Evolutionary conservation across 2,113 vertebrate species (phyloP).

Genomic region (Chitala chitala): DNA sequence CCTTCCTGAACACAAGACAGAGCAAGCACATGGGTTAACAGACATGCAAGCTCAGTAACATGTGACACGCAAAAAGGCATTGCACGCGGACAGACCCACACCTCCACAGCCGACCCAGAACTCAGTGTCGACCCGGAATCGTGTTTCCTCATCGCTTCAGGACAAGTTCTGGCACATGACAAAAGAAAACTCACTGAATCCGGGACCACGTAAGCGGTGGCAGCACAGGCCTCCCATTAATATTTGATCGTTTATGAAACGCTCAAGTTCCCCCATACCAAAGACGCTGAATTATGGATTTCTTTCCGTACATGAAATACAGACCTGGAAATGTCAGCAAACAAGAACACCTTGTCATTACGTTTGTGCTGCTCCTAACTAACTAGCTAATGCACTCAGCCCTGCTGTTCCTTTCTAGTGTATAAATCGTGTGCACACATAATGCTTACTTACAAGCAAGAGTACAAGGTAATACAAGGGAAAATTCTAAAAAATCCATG

Average conservation of each 20-base stretch:
- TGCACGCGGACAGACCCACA: no score
- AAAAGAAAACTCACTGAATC: slow-evolving; percentile 42
- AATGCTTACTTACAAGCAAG: no score
- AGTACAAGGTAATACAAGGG: no score
- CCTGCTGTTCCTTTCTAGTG: not conserved
- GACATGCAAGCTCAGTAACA: not conserved
- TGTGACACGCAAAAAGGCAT: no score
- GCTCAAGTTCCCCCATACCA: slow-evolving; percentile 13
- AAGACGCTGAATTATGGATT: slow-evolving; percentile 17
- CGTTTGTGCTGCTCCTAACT: not conserved
- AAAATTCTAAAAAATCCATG: no score
- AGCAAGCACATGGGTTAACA: no score
- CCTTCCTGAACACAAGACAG: no score
- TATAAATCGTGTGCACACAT: not conserved
- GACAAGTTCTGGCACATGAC: slow-evolving; percentile 41
- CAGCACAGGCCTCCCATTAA: slow-evolving; percentile 35
- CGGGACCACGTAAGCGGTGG: slow-evolving; percentile 27
- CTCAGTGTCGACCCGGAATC: slow-evolving; percentile 34
- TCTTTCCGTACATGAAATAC: slow-evolving; percentile 8
- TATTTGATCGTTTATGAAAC: slow-evolving; percentile 56
- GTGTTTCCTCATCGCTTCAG: slow-evolving; percentile 54
- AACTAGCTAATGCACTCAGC: no score
- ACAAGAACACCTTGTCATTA: not conserved
- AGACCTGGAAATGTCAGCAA: slow-evolving; percentile 29
- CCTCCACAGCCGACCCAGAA: slow-evolving; percentile 32